phyloP scores from a whole-genome alignment of 2,888 invertebrate species.

The Lucinisca nassula region DNA sequence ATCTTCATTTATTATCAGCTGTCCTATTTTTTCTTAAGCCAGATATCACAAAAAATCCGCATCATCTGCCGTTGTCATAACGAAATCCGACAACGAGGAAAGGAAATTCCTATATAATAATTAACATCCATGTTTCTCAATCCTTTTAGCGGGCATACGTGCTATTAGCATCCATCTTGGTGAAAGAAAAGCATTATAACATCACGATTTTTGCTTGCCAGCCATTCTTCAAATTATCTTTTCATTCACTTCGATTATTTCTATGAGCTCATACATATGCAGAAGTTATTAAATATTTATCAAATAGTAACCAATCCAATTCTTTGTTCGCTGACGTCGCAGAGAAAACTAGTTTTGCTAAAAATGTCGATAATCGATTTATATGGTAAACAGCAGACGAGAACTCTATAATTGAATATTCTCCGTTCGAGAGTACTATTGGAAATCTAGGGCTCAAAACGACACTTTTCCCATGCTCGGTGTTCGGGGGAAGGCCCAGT shows the following conservation, averaged over 20 bases:
- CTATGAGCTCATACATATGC: constrained; percentile 59
- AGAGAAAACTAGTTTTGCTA: constrained; percentile 5
- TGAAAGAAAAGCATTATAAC: background rate
- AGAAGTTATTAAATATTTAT: constrained; percentile 77
- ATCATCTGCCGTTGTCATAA: constrained; percentile 20
- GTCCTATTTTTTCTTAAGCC: background rate
- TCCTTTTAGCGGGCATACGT: background rate
- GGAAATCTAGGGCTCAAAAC: too few species aligned
- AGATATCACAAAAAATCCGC: background rate
- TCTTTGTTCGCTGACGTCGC: constrained; percentile 63
- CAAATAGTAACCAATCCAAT: constrained; percentile 68
- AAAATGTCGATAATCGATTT: constrained; percentile 12
- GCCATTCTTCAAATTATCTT: background rate
- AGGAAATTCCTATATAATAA: background rate
- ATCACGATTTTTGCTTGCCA: background rate
- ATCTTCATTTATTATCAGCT: constrained; percentile 36
- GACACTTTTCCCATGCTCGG: too few species aligned
- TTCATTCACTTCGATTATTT: constrained; percentile 66
- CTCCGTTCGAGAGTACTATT: background rate
- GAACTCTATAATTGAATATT: background rate
- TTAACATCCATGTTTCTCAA: background rate
- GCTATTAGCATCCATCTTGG: background rate
- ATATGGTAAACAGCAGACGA: constrained; percentile 15
- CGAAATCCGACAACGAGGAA: background rate
- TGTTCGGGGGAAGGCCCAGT: too few species aligned